Evolutionary conservation across 2,888 invertebrate species (phyloP).

Genomic region (Serrognathus titanus): DNA sequence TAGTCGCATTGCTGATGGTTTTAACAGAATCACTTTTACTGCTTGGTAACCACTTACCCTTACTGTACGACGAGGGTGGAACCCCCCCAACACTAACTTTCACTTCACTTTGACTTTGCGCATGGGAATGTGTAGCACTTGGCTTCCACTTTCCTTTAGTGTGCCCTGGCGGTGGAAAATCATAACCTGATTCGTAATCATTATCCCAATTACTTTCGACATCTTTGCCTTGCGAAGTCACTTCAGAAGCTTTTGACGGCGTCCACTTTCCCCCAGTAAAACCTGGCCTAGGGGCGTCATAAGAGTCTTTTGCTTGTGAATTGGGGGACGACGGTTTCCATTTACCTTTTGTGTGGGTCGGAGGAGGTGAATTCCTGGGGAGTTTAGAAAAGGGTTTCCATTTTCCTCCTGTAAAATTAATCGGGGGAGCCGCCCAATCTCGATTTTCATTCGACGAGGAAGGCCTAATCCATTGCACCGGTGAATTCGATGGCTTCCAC

Average conservation of each 20-base stretch:
- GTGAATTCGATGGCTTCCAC: constrained; percentile 64
- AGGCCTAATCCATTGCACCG: constrained; percentile 37
- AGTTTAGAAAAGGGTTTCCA: constrained; percentile 54
- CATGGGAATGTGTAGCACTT: constrained; percentile 32
- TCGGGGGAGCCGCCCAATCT: constrained; percentile 58
- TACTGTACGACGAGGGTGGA: constrained; percentile 63
- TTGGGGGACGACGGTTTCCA: constrained; percentile 53
- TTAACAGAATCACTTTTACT: constrained; percentile 6
- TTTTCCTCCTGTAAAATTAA: constrained; percentile 60
- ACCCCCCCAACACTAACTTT: constrained; percentile 54
- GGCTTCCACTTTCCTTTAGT: constrained; percentile 67
- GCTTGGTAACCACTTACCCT: constrained; percentile 73
- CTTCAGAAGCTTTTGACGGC: constrained; percentile 47
- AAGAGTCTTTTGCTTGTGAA: constrained; percentile 8
- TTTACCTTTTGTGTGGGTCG: constrained; percentile 49
- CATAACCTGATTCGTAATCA: constrained; percentile 42
- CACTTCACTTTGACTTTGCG: constrained; percentile 41
- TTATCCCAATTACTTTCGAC: constrained; percentile 31
- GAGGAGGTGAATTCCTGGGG: constrained; percentile 25
- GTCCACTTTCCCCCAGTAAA: constrained; percentile 68
- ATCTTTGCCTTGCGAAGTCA: constrained; percentile 37
- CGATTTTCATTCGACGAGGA: constrained; percentile 24
- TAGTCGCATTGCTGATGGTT: background rate
- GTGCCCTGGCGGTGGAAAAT: constrained; percentile 50
- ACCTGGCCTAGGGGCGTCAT: constrained; percentile 43